phyloP scores from a whole-genome alignment of 2,888 invertebrate genomes.

The Synanthedon vespiformis region DNA sequence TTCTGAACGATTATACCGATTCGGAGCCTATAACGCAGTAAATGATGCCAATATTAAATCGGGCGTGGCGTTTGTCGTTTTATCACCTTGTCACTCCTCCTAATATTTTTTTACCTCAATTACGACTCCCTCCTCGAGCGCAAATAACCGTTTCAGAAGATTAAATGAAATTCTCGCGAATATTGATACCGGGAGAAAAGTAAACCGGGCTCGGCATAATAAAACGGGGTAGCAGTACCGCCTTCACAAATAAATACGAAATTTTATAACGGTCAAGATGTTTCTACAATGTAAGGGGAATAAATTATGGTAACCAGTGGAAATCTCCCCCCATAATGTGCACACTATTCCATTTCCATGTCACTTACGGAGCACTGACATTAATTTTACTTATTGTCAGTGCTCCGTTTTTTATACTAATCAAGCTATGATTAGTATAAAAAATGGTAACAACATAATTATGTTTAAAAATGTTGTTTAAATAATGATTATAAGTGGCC shows the following conservation, averaged over 20 bases:
- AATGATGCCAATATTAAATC: constrained; percentile 55
- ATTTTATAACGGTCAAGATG: constrained; percentile 10
- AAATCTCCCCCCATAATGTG: constrained; percentile 3
- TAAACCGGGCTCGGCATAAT: constrained; percentile 14
- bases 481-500: no score
- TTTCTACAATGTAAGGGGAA: constrained; percentile 1
- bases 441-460: no score
- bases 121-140: constrained; percentile 44
- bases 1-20: constrained; percentile 7
- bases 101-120: constrained; percentile 56
- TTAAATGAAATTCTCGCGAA: constrained; percentile 48
- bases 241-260: constrained; percentile 2
- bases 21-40: constrained; percentile 46
- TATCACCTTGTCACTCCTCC: constrained; percentile 59
- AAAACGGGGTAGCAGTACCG: constrained; percentile 4
- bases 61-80: constrained; percentile 56
- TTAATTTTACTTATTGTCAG: no score
- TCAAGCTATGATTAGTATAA: no score
- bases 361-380: no score
- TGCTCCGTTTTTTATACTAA: no score
- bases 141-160: constrained; percentile 51
- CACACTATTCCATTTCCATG: neutral
- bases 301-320: constrained; percentile 1
- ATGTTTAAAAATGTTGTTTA: no score
- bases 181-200: constrained; percentile 36